These are phyloP conservation scores for Pristionchus japonicus DNA, from an alignment of 2,888 invertebrate species.

Conservation along the genomic window DNA sequence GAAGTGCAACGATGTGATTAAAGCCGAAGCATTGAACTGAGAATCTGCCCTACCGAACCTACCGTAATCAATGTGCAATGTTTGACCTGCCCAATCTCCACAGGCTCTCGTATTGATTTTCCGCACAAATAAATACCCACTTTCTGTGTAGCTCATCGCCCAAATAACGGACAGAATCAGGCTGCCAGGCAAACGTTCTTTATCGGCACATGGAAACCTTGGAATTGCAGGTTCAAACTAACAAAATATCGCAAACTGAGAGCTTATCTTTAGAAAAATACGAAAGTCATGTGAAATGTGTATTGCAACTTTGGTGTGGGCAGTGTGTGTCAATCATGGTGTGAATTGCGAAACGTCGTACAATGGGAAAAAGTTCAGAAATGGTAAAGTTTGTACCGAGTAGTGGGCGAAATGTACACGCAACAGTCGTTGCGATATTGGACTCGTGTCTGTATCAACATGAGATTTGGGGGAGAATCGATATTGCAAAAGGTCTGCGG, in stretches of 20 bases:
- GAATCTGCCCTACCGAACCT: not conserved
- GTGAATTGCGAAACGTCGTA: not conserved
- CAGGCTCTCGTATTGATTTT: too few relatives aligned
- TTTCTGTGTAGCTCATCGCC: too few relatives aligned
- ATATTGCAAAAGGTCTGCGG: not conserved
- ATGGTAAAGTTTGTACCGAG: slow-evolving; percentile 36
- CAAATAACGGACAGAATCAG: too few relatives aligned
- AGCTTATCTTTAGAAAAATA: not conserved
- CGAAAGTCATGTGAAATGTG: not conserved
- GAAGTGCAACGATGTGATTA: not conserved
- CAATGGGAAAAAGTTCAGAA: not conserved
- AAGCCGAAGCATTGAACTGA: not conserved
- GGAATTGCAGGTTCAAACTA: not conserved
- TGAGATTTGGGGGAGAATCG: not conserved
- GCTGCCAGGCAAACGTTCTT: not conserved
- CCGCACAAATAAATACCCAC: too few relatives aligned
- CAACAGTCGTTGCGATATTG: slow-evolving; percentile 22
- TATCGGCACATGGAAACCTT: not conserved
- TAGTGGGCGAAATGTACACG: slow-evolving; percentile 11
- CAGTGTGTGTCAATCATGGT: not conserved
- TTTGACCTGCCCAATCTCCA: too few relatives aligned
- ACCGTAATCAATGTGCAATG: not conserved
- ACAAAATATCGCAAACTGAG: not conserved
- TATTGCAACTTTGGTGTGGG: not conserved
- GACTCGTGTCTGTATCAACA: not conserved